These are phyloP conservation scores for Taenaris catops DNA, from an alignment of 2,888 invertebrate species.

Conservation along the genomic window DNA sequence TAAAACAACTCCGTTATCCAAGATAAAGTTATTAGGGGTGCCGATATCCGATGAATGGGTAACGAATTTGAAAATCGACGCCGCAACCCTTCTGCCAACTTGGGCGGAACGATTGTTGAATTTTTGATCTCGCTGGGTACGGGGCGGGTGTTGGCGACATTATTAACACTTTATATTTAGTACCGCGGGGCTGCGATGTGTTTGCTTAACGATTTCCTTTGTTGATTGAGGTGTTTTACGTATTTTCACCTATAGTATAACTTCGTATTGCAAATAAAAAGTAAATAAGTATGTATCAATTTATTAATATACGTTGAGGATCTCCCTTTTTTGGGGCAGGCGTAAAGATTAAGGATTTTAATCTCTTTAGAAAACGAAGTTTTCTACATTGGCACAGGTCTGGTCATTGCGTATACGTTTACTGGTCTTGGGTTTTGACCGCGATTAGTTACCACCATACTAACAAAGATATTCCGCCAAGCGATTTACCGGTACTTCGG, in stretches of 20 bases:
- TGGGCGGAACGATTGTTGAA: slow-evolving; percentile 59
- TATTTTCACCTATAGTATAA: slow-evolving; percentile 1
- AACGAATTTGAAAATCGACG: slow-evolving; percentile 48
- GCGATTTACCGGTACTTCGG: no score
- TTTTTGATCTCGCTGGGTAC: slow-evolving; percentile 50
- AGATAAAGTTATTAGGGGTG: slow-evolving; percentile 30
- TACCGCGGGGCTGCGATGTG: slow-evolving; percentile 39
- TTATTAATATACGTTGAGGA: no score
- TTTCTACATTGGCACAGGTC: no score
- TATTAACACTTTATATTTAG: slow-evolving; percentile 72
- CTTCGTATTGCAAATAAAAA: no score
- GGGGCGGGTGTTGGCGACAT: slow-evolving; percentile 51
- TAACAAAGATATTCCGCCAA: no score
- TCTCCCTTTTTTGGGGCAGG: no score
- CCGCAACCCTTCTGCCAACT: slow-evolving; percentile 49
- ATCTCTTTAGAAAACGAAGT: no score
- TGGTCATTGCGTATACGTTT: no score
- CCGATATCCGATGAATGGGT: slow-evolving; percentile 52
- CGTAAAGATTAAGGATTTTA: no score
- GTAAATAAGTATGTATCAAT: no score
- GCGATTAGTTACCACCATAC: no score
- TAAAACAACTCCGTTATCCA: slow-evolving; percentile 26
- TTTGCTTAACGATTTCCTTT: slow-evolving; percentile 39
- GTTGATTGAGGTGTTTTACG: slow-evolving; percentile 18
- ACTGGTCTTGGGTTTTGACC: no score